Base-by-base conservation (phyloP, 2,888 invertebrate genomes). In the Acanthacorydalis orientalis region DNA sequence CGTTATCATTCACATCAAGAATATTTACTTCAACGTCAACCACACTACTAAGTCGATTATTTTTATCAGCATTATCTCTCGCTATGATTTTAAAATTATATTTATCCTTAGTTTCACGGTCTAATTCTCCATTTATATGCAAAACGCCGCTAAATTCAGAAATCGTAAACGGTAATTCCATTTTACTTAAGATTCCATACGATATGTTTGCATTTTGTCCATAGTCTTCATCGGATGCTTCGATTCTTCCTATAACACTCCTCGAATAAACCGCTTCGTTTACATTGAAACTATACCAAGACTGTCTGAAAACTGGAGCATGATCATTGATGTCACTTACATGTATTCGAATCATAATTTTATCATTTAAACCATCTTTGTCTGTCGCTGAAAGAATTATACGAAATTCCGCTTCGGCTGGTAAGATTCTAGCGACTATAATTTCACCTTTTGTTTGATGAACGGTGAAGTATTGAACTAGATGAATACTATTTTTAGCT, bases 291-390 rank as follows among this genome's bases (percentile, higher is more conserved):
- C 75, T 81, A 59, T 90, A 90, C 78, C 80, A 84, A 0, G 84
- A 77, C 54, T 85, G 83, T 54, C 80, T 79, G 53, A 90, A 90
- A 52, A 80, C 76, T 0, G 90, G 90, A 6, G 81, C 77, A 60
- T 90, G 87, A 56, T 90, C 83, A 61, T 90, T 90, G 0, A 89
- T 76, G 57, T 87, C 87, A 56, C 76, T 75, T 0, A 89, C 74
- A 44, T 75, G 75, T n/a, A 90, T 71, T 53, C 80, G 72, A 4
- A 89, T 63, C 7, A 77, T 75, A 1, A 85, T 73, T 46, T 73
- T 71, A 54, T 87, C 86, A 53, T 73, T 75, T 2, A 88, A 63
- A 2, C 81, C 83, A 4, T 83, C 87, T 1, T 77, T 74, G 60
- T 91, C 91, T 12, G 73, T 68, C 1, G 86, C 89, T 0, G 83